Conservation (phyloP, 2,113 vertebrate species). For the Zosterops lateralis region DNA sequence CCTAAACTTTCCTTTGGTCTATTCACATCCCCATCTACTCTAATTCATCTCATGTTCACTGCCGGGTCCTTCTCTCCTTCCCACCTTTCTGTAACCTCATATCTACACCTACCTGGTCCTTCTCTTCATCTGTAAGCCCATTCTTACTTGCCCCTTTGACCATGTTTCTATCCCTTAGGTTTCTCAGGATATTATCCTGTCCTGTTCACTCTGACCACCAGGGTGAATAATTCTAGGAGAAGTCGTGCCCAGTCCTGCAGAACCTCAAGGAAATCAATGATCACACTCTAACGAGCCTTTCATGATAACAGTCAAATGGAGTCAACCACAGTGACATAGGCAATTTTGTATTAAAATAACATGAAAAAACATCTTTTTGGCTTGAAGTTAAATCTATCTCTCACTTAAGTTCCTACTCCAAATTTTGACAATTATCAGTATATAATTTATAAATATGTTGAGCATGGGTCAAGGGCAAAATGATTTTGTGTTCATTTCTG, state of each 20-base stretch:
- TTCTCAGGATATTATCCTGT: neutral
- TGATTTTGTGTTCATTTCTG: neutral
- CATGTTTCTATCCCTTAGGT: neutral
- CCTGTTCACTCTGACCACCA: neutral
- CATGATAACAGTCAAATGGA: neutral
- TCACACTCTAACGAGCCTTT: neutral
- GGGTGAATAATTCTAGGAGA: neutral
- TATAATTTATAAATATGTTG: neutral
- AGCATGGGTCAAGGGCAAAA: neutral
- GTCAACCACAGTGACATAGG: fast-evolving
- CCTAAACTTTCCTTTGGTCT: neutral
- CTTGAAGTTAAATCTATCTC: neutral
- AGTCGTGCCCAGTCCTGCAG: neutral
- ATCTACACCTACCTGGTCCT: neutral
- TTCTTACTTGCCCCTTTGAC: neutral
- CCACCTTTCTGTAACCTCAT: neutral
- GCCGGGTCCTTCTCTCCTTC: neutral
- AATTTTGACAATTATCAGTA: neutral
- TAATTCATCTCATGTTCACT: neutral
- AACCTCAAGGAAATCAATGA: neutral
- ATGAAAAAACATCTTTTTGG: neutral
- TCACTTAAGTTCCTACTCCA: neutral
- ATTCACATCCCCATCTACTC: neutral
- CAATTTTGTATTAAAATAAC: neutral
- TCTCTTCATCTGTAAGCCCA: neutral